Evolutionary conservation across 53 echinoderm and acorn worm species (phyloP).

Genomic region (Echinarachnius parma): DNA sequence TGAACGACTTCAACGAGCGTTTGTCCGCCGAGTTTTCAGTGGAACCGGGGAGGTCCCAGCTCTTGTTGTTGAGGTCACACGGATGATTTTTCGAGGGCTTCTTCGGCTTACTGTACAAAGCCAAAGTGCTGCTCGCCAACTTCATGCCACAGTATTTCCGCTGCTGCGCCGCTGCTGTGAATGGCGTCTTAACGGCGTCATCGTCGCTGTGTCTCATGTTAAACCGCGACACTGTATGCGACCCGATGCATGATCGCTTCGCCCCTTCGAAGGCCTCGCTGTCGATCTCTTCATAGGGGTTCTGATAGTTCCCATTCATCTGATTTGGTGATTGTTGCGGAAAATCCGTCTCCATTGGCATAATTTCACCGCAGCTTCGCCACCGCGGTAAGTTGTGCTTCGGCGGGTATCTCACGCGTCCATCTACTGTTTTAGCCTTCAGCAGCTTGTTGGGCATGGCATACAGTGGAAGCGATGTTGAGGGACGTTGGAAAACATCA

Average conservation of each 20-base stretch:
- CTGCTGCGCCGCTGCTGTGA: neutral
- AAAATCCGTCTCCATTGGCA: neutral
- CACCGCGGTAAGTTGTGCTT: conserved; percentile 21
- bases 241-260: conserved; percentile 4
- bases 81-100: conserved; percentile 4
- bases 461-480: conserved; percentile 16
- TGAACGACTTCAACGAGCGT: conserved; percentile 19
- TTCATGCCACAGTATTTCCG: conserved; percentile 31
- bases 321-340: neutral
- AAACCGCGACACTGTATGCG: conserved; percentile 22
- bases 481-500: conserved; percentile 20
- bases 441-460: conserved; percentile 27
- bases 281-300: conserved; percentile 32
- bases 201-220: too few relatives aligned
- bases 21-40: conserved; percentile 19
- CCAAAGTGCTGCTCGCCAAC: conserved; percentile 17
- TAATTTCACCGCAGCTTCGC: neutral
- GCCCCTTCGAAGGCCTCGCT: neutral
- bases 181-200: too few relatives aligned
- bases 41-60: conserved; percentile 33
- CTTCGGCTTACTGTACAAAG: conserved; percentile 14
- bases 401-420: conserved; percentile 15
- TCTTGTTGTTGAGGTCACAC: conserved; percentile 5
- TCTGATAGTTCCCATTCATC: neutral
- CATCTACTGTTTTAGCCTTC: conserved; percentile 17